These are phyloP conservation scores for Oryzias woworae DNA, from an alignment of 2,113 vertebrate species.

Conservation along the genomic window DNA sequence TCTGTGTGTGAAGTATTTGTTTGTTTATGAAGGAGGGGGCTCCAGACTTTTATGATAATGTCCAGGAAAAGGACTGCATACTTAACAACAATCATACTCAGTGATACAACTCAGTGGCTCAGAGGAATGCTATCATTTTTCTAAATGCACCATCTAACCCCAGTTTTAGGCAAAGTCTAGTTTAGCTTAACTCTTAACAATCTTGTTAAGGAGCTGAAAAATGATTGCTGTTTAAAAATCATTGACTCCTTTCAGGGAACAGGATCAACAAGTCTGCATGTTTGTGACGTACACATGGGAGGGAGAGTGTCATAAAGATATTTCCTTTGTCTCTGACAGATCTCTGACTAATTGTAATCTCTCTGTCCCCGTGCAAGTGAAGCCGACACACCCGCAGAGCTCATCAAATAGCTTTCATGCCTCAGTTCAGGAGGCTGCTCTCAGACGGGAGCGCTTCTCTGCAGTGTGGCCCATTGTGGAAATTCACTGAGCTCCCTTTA, in stretches of 20 bases:
- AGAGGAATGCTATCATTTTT: slow-evolving; percentile 56
- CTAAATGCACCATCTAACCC: slow-evolving; percentile 53
- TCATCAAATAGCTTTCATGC: slow-evolving; percentile 53
- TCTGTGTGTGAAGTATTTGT: slow-evolving; percentile 5
- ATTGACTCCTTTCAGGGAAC: slow-evolving; percentile 23
- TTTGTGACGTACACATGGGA: slow-evolving; percentile 3
- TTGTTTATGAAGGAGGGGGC: slow-evolving; percentile 15
- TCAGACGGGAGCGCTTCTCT: slow-evolving; percentile 2
- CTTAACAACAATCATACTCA: slow-evolving; percentile 60
- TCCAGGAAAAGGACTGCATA: slow-evolving; percentile 68
- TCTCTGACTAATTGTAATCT: slow-evolving; percentile 35
- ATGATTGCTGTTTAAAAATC: background rate
- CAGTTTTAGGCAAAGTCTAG: slow-evolving; percentile 15
- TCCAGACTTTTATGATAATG: slow-evolving; percentile 29
- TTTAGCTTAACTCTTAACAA: slow-evolving; percentile 1
- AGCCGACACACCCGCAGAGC: slow-evolving; percentile 46
- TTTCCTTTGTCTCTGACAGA: slow-evolving; percentile 41
- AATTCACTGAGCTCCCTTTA: slow-evolving; percentile 33
- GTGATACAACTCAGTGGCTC: slow-evolving; percentile 41
- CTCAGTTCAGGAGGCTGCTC: slow-evolving; percentile 14
- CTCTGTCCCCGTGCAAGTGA: slow-evolving; percentile 28
- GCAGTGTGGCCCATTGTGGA: slow-evolving; percentile 36
- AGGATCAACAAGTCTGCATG: slow-evolving; percentile 43
- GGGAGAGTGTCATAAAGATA: slow-evolving; percentile 34
- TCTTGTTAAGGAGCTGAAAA: background rate